A percentile compares a stretch with the other conserved stretches of the same genome.
phyloP scores from a whole-genome alignment of 2,797 vertebrate genomes.

The Ptychobarbus kaznakovi region DNA sequence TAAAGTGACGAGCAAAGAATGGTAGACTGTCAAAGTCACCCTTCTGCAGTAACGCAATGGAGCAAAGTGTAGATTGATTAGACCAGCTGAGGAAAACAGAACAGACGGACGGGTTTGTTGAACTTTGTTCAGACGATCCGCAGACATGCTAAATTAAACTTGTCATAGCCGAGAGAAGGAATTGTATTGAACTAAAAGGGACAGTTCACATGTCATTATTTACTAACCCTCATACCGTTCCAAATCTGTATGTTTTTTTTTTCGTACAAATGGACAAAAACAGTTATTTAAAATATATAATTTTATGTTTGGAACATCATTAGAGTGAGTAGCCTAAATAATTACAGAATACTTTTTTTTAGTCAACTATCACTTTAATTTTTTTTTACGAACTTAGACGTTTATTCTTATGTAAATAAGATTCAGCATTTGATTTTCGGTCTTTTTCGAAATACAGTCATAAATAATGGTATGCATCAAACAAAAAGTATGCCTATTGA shows the following conservation, averaged over 20 bases:
- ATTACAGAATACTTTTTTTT: background rate
- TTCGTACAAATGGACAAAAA: background rate
- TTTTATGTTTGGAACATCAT: background rate
- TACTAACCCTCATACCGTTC: background rate
- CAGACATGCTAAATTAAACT: slow-evolving; percentile 47
- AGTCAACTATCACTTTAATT: background rate
- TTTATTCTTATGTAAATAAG: background rate
- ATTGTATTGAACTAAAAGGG: background rate
- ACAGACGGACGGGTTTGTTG: slow-evolving; percentile 24
- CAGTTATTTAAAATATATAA: background rate
- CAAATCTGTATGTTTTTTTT: background rate
- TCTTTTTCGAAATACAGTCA: background rate
- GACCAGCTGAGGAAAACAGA: slow-evolving; percentile 42
- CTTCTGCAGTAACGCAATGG: slow-evolving; percentile 13
- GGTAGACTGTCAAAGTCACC: slow-evolving; percentile 49
- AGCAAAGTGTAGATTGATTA: slow-evolving; percentile 47
- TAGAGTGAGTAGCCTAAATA: background rate
- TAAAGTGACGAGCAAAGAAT: slow-evolving; percentile 39
- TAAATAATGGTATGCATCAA: background rate
- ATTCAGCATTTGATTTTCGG: background rate
- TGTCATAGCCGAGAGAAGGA: slow-evolving; percentile 13
- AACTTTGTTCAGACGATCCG: slow-evolving; percentile 41
- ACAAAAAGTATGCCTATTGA: background rate
- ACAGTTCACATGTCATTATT: background rate
- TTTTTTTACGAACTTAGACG: background rate